Percentiles rank a stretch among this genome's conserved stretches.
Evolutionary conservation across 2,797 vertebrate genomes (phyloP).

Genomic region (Garrulus glandarius): DNA sequence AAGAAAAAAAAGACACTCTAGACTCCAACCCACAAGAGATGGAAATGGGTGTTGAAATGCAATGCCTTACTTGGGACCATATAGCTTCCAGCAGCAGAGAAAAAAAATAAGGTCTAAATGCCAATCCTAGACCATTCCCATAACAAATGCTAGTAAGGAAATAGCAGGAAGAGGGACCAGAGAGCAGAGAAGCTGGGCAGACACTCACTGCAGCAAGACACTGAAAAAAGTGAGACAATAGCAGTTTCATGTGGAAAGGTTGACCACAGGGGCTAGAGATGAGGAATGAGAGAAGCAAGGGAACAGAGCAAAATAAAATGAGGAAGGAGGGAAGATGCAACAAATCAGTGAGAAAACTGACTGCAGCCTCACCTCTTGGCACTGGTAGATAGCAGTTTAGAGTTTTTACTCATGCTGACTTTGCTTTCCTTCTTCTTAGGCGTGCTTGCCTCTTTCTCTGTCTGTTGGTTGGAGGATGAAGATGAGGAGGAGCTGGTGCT

Average conservation of each 20-base stretch:
- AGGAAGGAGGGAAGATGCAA: not conserved
- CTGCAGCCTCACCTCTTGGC: slow-evolving; percentile 86
- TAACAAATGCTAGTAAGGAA: not conserved
- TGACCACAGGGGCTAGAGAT: not conserved
- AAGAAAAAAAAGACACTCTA: not conserved
- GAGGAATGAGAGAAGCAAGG: not conserved
- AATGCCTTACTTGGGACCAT: not conserved
- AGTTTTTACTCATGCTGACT: slow-evolving; percentile 98
- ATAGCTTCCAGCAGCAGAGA: not conserved
- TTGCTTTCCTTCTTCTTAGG: slow-evolving; percentile 91
- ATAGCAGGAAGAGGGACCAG: not conserved
- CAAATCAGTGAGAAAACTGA: not conserved
- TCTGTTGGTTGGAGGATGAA: slow-evolving; percentile 88
- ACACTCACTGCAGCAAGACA: rapidly evolving
- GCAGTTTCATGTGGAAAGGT: not conserved
- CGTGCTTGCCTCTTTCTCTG: slow-evolving; percentile 82
- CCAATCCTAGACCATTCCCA: not conserved
- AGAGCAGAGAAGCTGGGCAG: not conserved
- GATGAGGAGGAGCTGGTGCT: slow-evolving; percentile 94
- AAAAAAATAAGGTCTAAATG: not conserved
- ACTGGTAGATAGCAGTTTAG: slow-evolving; percentile 95
- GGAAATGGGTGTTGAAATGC: not conserved
- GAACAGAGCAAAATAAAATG: not conserved
- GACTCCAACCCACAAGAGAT: not conserved
- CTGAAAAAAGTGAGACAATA: slow-evolving; percentile 9